Conservation (phyloP, 2,797 vertebrate genomes). For the Tinamus major region DNA sequence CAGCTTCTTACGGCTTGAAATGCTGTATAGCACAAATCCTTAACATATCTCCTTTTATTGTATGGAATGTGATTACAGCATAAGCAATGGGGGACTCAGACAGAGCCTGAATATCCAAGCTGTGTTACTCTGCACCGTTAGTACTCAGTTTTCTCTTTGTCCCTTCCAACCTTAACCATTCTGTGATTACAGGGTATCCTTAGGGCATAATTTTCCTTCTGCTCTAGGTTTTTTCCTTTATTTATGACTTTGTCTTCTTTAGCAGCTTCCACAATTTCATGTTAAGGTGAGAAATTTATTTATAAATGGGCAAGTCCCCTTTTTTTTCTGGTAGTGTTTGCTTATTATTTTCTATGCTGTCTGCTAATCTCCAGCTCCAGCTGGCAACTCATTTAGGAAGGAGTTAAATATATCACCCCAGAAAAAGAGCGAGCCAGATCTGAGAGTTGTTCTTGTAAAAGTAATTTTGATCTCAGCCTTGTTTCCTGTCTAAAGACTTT, state of each 20-base stretch:
- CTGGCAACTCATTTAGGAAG: background rate
- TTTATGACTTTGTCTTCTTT: constrained; percentile 57
- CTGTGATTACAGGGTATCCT: background rate
- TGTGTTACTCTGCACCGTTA: background rate
- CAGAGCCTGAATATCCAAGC: background rate
- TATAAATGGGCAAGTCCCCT: background rate
- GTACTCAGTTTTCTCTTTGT: background rate
- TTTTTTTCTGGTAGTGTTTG: background rate
- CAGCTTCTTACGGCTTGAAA: background rate
- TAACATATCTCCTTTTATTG: background rate
- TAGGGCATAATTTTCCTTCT: background rate
- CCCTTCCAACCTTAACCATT: too few relatives aligned
- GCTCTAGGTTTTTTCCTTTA: constrained; percentile 5
- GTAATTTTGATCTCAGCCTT: constrained; percentile 31
- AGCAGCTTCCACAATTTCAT: constrained; percentile 51
- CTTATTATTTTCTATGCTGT: background rate
- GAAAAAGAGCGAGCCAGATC: constrained; percentile 37
- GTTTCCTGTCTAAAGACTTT: constrained; percentile 17
- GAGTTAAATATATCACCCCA: constrained; percentile 16
- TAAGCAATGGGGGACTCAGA: background rate
- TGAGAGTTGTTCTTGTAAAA: constrained; percentile 23
- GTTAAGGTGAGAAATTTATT: constrained; percentile 12
- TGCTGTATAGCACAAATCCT: background rate
- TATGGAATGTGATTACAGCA: background rate
- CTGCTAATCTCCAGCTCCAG: background rate